phyloP scores from a whole-genome alignment of 2,113 vertebrate species.

The Columbina picui region DNA sequence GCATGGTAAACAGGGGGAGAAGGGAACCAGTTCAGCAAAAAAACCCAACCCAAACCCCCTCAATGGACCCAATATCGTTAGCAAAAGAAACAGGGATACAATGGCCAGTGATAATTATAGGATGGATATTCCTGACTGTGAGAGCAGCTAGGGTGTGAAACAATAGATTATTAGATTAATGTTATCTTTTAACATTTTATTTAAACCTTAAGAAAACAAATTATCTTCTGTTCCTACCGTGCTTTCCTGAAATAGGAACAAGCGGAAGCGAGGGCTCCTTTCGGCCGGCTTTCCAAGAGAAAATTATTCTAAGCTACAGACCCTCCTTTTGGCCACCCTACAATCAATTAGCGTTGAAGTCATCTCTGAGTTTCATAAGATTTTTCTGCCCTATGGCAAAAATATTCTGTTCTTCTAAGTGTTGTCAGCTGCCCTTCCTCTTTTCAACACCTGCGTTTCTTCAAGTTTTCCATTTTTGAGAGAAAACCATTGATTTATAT shows the following conservation, averaged over 20 bases:
- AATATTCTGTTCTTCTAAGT: background rate
- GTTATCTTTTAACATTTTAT: background rate
- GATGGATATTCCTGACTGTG: background rate
- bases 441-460: background rate
- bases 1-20: background rate
- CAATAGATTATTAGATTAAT: background rate
- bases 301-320: background rate
- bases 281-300: background rate
- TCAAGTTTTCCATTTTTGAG: background rate
- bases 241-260: background rate
- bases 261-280: background rate
- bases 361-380: background rate
- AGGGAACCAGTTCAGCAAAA: background rate
- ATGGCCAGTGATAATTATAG: background rate
- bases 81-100: background rate
- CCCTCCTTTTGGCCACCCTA: background rate
- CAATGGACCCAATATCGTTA: accelerated
- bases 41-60: too few species aligned
- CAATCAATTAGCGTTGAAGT: background rate
- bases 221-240: background rate
- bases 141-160: background rate
- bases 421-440: background rate
- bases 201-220: background rate
- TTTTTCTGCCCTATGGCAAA: background rate
- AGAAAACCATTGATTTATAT: background rate